Conservation (phyloP, 1,140 invertebrate species). For the Triops cancriformis region DNA sequence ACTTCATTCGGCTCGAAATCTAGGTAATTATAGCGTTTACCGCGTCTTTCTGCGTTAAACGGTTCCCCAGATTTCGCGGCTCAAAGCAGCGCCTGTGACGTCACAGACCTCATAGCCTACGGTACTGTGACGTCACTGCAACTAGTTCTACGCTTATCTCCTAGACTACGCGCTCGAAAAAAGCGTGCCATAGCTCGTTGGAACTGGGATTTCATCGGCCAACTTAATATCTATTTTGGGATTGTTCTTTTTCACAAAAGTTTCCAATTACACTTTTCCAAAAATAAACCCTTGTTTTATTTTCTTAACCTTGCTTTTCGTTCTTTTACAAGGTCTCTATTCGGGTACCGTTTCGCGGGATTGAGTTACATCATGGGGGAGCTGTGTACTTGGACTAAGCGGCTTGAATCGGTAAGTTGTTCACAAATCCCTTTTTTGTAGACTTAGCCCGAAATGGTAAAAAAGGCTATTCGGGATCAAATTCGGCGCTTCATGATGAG, state of each 20-base stretch:
- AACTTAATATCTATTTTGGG: neutral
- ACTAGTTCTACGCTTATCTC: neutral
- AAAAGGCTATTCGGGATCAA: neutral
- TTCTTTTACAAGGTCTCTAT: neutral
- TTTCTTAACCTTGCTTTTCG: too few species aligned
- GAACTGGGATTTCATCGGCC: neutral
- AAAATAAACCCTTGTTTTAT: too few species aligned
- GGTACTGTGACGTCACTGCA: neutral
- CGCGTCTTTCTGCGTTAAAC: neutral
- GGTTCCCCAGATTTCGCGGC: neutral
- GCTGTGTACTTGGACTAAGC: neutral
- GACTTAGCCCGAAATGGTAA: neutral
- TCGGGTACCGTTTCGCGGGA: neutral
- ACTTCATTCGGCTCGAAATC: neutral
- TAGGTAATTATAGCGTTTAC: conserved; percentile 10
- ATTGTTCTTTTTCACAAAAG: neutral
- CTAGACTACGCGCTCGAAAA: neutral
- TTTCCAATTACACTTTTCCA: too few species aligned
- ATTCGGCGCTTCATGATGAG: neutral
- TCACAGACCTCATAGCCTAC: neutral
- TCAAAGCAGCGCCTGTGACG: neutral
- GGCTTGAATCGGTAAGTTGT: neutral
- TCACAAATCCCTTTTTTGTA: neutral
- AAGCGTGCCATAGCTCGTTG: neutral
- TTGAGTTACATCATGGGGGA: neutral